phyloP scores from a whole-genome alignment of 2,888 invertebrate genomes.

The Clunio marinus region DNA sequence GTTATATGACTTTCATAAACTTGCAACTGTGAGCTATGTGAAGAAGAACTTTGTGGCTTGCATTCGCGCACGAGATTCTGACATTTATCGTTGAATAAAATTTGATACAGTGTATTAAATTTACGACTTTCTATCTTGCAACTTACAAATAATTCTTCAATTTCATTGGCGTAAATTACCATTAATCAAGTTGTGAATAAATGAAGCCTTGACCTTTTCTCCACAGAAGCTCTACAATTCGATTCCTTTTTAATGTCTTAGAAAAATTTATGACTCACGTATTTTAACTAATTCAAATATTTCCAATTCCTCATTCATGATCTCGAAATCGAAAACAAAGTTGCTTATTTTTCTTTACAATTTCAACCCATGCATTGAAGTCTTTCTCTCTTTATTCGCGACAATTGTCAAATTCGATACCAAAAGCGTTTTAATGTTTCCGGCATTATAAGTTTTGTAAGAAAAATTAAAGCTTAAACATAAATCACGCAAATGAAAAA shows the following conservation, averaged over 20 bases:
- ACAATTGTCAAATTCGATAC: neutral
- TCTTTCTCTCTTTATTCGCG: neutral
- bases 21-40: neutral
- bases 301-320: neutral
- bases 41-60: neutral
- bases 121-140: no score
- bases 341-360: neutral
- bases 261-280: neutral
- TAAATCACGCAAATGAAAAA: neutral
- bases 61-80: neutral
- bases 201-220: neutral
- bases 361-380: neutral
- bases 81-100: neutral
- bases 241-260: no score
- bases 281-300: neutral
- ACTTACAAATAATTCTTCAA: no score
- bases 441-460: neutral
- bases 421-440: neutral
- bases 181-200: neutral
- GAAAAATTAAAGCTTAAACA: neutral
- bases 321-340: constrained; percentile 1
- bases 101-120: no score
- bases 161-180: neutral
- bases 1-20: neutral
- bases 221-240: no score